Evolutionary conservation across 1,140 invertebrate genomes (phyloP), one percentile per base, ranked within the genome.

Genomic region (Hylaeus volcanicus): DNA sequence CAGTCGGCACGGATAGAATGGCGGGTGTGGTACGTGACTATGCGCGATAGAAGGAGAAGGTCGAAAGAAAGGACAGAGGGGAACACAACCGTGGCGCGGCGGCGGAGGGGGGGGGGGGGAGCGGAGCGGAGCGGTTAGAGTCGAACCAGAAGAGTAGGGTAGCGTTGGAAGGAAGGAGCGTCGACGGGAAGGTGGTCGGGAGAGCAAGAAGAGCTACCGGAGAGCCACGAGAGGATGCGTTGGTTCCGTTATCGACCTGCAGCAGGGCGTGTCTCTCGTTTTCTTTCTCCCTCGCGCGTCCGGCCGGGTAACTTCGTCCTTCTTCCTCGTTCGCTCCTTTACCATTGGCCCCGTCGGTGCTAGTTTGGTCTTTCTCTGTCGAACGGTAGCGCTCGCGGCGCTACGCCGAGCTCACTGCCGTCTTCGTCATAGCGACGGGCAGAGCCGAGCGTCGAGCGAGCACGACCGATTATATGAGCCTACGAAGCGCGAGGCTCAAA

Each of bases 241-340:
- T 81, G 85, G 86, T 88, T 88, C 86, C 86, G 86, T 88, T 88
- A 88, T 88, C 86, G 86, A 88, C 86, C 86, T 87, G 86, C 86
- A 85, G 83, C 86, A 88, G 86, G 86, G 86, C 86, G 86, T 88
- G 86, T 87, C 86, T 87, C 86, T 84, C 79, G 69, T 60, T 77
- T 66, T 84, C 60, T 61, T 75, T 84, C 85, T 83, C 74, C 26
- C 74, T 63, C 74, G 61, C 56, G 5, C 65, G 45, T 43, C 45
- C 74, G 43, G 41, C 58, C 43, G 4, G 37, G 5, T 48, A 60
- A 58, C 78, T 64, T 43, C 15, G 41, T 81, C 73, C 68, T 56
- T 66, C 76, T 66, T 70, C 26, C 60, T 65, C 70, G 14, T 61
- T 65, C 63, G 45, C 69, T 70, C 84, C 86, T 89, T 82, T 76